Conservation (phyloP, 2,888 invertebrate species). For the Frankliniella intonsa region DNA sequence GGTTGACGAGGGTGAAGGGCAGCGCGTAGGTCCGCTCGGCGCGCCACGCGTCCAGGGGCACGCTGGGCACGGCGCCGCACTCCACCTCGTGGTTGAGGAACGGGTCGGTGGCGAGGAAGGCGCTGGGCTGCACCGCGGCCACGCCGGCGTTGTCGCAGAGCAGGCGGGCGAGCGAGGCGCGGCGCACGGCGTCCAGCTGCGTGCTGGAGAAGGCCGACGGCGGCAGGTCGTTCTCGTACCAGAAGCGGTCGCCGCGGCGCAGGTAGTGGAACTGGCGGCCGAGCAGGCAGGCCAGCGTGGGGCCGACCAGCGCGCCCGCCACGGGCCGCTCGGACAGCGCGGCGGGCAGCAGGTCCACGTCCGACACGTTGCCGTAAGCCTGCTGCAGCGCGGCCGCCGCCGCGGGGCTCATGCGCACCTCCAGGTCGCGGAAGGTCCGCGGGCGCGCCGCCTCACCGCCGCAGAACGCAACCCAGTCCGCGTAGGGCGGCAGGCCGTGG, state of each 20-base stretch:
- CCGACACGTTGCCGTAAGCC: slow-evolving; percentile 50
- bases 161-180: slow-evolving; percentile 50
- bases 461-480: slow-evolving; percentile 51
- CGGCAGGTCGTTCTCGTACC: slow-evolving; percentile 57
- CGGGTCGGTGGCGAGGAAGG: slow-evolving; percentile 52
- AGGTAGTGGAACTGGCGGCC: slow-evolving; percentile 55
- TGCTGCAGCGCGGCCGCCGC: slow-evolving; percentile 47
- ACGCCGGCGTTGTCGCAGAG: slow-evolving; percentile 53
- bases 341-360: slow-evolving; percentile 58
- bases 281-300: slow-evolving; percentile 57
- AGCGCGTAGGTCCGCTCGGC: slow-evolving; percentile 12
- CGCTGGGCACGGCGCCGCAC: background rate
- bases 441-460: slow-evolving; percentile 45
- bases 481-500: slow-evolving; percentile 53
- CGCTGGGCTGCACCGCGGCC: slow-evolving; percentile 50
- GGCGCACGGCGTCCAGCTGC: slow-evolving; percentile 52
- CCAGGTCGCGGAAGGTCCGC: slow-evolving; percentile 48
- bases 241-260: slow-evolving; percentile 56
- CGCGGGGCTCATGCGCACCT: slow-evolving; percentile 47
- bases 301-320: slow-evolving; percentile 54
- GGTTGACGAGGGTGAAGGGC: slow-evolving; percentile 17
- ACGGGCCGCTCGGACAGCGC: slow-evolving; percentile 53
- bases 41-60: slow-evolving; percentile 1
- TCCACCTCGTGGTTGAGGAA: slow-evolving; percentile 45
- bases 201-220: slow-evolving; percentile 51